Percentiles rank a stretch among this genome's conserved stretches.
Conservation (phyloP, 2,797 vertebrate species). For the Ciconia nigra region DNA sequence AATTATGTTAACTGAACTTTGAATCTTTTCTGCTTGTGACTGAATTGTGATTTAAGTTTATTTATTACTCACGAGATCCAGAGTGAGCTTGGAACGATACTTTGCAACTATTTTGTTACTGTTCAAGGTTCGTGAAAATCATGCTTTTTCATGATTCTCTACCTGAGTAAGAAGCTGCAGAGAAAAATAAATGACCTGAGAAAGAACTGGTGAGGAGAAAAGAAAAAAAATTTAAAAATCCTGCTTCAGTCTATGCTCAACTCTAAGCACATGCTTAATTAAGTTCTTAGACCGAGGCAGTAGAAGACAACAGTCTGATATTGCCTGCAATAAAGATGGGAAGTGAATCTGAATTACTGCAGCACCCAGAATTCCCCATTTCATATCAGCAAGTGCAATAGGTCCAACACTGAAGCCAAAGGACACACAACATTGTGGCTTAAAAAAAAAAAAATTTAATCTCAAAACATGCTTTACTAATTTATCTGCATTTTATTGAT, state of each 20-base stretch:
- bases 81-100: not conserved
- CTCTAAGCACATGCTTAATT: not conserved
- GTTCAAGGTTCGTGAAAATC: not conserved
- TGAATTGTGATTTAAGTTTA: not conserved
- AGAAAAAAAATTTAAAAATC: not conserved
- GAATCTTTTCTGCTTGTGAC: not conserved
- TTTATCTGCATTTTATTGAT: constrained; percentile 29
- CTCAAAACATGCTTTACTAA: not conserved
- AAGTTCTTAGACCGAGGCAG: not conserved
- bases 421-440: not conserved
- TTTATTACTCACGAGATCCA: not conserved
- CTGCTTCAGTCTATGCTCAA: not conserved
- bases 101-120: not conserved
- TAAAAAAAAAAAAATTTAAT: not conserved
- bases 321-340: not conserved
- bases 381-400: not conserved
- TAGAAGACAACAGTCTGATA: not conserved
- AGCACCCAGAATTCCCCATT: not conserved
- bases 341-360: not conserved
- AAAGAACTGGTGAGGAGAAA: not conserved
- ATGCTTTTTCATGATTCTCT: not conserved
- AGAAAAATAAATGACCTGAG: not conserved
- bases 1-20: not conserved
- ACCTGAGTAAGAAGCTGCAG: not conserved
- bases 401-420: not conserved